Evolutionary conservation across 2,888 invertebrate genomes (phyloP), one percentile per base, ranked within the genome.

Genomic region (Diabrotica balteata): DNA sequence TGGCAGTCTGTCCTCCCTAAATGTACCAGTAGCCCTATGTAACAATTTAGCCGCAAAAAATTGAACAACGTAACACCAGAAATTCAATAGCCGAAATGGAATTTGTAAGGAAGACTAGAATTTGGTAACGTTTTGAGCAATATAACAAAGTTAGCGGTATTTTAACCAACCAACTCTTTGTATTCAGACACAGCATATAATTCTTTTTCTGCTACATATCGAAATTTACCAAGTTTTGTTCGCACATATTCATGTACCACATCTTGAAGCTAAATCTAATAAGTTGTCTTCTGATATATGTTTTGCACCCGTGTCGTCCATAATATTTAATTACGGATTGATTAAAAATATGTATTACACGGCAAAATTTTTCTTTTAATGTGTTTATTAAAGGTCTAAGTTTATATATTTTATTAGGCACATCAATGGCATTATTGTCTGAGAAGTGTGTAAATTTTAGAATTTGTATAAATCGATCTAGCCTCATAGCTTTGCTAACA

Each of bases 251-350:
- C n/a, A n/a, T n/a, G n/a, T n/a, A n/a, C n/a, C 63, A 67, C 50
- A 67, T 63, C 63, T 67, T 67, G 17, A 22, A 67, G 7, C 67
- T 63, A 17, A 67, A 67, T 7, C 63, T 32, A 32, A 67, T 67
- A 7, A 49, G 60, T 49, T 66, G 50, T 8, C 46, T 9, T 9
- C 46, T 46, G 9, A 46, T 46, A 9, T 8, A 46, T 46, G 7
- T 7, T 9, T 46, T 46, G 9, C 46, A 46, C 7, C n/a, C n/a
- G n/a, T n/a, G n/a, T n/a, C n/a, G n/a, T n/a, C n/a, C n/a, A n/a
- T n/a, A n/a, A n/a, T n/a, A n/a, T n/a, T n/a, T n/a, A n/a, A n/a
- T n/a, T n/a, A n/a, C n/a, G n/a, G n/a, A n/a, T n/a, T n/a, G n/a
- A n/a, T n/a, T n/a, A n/a, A n/a, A n/a, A n/a, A n/a, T n/a, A n/a